These are phyloP conservation scores for Matsumyia berberina DNA, from an alignment of 2,888 invertebrate genomes.

Conservation along the genomic window DNA sequence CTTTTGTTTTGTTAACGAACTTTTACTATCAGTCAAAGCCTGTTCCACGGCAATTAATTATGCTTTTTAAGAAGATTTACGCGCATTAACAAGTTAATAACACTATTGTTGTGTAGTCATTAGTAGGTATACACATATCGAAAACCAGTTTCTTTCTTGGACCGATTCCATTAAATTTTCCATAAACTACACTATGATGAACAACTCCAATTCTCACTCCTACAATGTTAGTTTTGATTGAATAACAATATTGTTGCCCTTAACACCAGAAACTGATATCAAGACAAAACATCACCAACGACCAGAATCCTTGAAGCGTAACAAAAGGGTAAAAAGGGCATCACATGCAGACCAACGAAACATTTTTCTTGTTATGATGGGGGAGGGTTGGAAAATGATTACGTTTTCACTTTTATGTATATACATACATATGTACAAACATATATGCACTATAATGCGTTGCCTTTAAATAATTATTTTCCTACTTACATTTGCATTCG, in stretches of 20 bases:
- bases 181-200: not conserved
- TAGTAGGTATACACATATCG: not conserved
- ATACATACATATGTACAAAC: too few species aligned
- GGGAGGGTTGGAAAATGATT: constrained; percentile 7
- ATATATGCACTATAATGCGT: not conserved
- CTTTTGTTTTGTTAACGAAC: not conserved
- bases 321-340: not conserved
- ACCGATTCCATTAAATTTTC: not conserved
- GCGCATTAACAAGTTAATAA: not conserved
- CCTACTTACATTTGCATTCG: constrained; percentile 91
- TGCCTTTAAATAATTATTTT: not conserved
- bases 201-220: not conserved
- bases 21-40: not conserved
- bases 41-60: not conserved
- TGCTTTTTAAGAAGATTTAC: not conserved
- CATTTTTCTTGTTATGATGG: not conserved
- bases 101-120: not conserved
- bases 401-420: constrained; percentile 18
- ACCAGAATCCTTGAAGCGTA: not conserved
- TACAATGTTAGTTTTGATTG: not conserved
- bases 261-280: not conserved
- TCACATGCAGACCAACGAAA: not conserved
- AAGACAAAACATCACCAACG: not conserved
- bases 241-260: not conserved
- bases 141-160: not conserved